Evolutionary conservation across 1,140 invertebrate species (phyloP).

Genomic region (Forficula auricularia): DNA sequence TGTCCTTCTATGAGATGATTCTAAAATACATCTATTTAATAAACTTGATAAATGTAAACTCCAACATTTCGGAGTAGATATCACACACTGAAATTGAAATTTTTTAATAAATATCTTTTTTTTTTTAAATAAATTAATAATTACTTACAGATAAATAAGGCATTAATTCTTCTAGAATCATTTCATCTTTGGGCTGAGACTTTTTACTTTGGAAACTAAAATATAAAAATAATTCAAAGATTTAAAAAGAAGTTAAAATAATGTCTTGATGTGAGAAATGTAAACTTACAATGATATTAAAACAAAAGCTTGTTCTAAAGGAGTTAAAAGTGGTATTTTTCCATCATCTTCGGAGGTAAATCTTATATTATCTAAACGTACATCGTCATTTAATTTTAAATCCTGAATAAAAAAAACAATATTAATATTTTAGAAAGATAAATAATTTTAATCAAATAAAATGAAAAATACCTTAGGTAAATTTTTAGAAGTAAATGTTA

Average conservation of each 20-base stretch:
- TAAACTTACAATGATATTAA: slow-evolving; percentile 46
- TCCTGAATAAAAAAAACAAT: slow-evolving; percentile 23
- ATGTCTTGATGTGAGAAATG: too few relatives aligned
- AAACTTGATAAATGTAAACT: slow-evolving; percentile 34
- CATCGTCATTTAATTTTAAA: slow-evolving; percentile 63
- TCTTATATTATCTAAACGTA: slow-evolving; percentile 56
- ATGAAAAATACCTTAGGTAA: not conserved
- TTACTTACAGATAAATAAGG: slow-evolving; percentile 51
- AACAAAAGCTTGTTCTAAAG: slow-evolving; percentile 61
- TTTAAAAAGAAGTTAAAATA: slow-evolving; percentile 9
- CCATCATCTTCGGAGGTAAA: slow-evolving; percentile 41
- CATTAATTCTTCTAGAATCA: slow-evolving; percentile 59
- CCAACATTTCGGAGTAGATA: slow-evolving; percentile 28
- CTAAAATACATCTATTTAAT: slow-evolving; percentile 52
- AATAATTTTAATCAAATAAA: not conserved
- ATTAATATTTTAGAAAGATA: slow-evolving; percentile 4
- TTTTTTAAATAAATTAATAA: not conserved
- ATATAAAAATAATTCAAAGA: slow-evolving; percentile 14
- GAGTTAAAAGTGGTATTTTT: slow-evolving; percentile 36
- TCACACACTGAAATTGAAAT: slow-evolving; percentile 19
- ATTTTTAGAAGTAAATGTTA: slow-evolving; percentile 27
- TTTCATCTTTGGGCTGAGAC: slow-evolving; percentile 54
- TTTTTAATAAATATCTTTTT: not conserved
- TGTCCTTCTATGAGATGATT: slow-evolving; percentile 54
- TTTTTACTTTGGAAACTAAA: slow-evolving; percentile 41